A percentile compares a stretch with the other conserved stretches of the same genome.
These are phyloP conservation scores for Dicranocentrus wangi DNA, from an alignment of 2,888 invertebrate genomes.

Conservation along the genomic window DNA sequence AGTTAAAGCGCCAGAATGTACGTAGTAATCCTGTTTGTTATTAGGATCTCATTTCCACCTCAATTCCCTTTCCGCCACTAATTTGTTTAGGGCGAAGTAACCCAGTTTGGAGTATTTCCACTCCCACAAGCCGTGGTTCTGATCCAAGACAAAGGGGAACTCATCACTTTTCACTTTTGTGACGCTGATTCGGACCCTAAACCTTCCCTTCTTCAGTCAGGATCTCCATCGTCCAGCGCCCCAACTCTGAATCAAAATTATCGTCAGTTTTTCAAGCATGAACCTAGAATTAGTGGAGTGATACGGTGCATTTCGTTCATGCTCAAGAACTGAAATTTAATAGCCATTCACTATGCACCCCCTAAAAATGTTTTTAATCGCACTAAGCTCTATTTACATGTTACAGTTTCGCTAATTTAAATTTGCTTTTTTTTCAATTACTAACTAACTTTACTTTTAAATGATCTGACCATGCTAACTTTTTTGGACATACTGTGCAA, in stretches of 20 bases:
- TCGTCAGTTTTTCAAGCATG: constrained; percentile 20
- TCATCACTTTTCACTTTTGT: constrained; percentile 44
- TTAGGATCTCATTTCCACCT: not conserved
- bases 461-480: no score
- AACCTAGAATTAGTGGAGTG: constrained; percentile 48
- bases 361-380: no score
- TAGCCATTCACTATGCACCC: no score
- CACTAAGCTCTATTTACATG: no score
- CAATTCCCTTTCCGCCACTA: not conserved
- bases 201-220: constrained; percentile 14
- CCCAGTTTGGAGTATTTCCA: constrained; percentile 55
- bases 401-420: no score
- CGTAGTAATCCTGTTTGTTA: not conserved
- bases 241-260: constrained; percentile 11
- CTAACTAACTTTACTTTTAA: no score
- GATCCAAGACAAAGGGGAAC: constrained; percentile 29
- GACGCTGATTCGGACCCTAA: constrained; percentile 46
- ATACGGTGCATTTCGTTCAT: constrained; percentile 50
- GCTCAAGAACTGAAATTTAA: constrained; percentile 26
- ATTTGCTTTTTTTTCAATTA: no score
- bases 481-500: no score
- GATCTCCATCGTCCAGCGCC: constrained; percentile 16
- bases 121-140: constrained; percentile 55
- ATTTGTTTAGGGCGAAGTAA: constrained; percentile 50
- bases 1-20: not conserved